These are phyloP conservation scores for Enteromius treurensis DNA, from an alignment of 2,797 vertebrate species.

Conservation along the genomic window DNA sequence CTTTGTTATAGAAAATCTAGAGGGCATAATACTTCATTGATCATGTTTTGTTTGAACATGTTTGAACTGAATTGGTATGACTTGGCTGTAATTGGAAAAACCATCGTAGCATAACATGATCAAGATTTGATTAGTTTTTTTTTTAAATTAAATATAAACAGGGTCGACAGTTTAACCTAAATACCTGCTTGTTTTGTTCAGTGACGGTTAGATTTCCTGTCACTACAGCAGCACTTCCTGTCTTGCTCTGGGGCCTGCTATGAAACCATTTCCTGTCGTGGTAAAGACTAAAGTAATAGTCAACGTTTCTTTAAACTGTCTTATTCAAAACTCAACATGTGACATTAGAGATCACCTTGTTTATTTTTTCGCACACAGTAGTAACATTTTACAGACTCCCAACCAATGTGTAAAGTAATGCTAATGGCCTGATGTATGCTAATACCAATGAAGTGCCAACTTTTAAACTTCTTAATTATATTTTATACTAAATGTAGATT, in stretches of 20 bases:
- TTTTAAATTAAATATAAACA: background rate
- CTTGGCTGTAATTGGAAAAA: background rate
- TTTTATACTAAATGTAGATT: background rate
- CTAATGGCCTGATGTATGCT: background rate
- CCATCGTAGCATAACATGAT: background rate
- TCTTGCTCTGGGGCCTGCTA: constrained; percentile 50
- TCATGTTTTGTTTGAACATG: background rate
- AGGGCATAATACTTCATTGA: background rate
- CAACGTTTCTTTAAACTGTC: background rate
- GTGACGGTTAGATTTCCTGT: constrained; percentile 77
- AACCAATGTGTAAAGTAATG: background rate
- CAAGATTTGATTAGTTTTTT: background rate
- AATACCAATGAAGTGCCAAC: background rate
- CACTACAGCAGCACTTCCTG: constrained; percentile 68
- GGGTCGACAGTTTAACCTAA: background rate
- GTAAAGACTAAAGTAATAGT: constrained; percentile 2
- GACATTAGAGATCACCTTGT: background rate
- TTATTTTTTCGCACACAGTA: constrained; percentile 21
- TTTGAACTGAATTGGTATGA: background rate
- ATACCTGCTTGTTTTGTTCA: constrained; percentile 56
- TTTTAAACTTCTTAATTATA: background rate
- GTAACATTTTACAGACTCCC: background rate
- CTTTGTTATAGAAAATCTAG: background rate
- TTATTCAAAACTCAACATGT: background rate
- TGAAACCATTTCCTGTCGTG: constrained; percentile 78